Percentiles rank a stretch among this genome's conserved stretches.
phyloP scores from a whole-genome alignment of 2,113 vertebrate genomes.

The Ranitomeya variabilis region DNA sequence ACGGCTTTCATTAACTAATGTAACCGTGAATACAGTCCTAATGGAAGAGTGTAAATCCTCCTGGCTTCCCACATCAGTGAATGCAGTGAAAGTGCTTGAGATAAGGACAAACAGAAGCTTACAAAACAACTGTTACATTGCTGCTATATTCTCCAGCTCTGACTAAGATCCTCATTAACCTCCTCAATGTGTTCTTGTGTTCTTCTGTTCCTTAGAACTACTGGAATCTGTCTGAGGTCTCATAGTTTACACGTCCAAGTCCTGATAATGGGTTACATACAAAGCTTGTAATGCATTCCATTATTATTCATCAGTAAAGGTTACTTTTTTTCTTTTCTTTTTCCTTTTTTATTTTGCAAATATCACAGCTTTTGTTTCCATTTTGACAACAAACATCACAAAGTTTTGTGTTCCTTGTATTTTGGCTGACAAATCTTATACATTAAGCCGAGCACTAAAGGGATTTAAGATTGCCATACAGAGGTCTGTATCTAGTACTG shows the following conservation, averaged over 20 bases:
- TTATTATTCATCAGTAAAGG: background rate
- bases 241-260: conserved; percentile 21
- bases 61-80: conserved; percentile 53
- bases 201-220: conserved; percentile 17
- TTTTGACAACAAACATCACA: background rate
- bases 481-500: too few relatives aligned
- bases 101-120: conserved; percentile 38
- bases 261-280: background rate
- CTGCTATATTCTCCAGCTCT: conserved; percentile 6
- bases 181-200: conserved; percentile 16
- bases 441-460: background rate
- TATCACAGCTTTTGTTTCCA: conserved; percentile 6
- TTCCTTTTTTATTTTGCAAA: conserved; percentile 15
- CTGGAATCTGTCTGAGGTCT: conserved; percentile 20
- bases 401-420: background rate
- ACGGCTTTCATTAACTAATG: conserved; percentile 87
- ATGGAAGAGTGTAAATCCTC: conserved; percentile 75
- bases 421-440: background rate
- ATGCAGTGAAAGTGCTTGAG: conserved; percentile 37
- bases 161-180: conserved; percentile 41
- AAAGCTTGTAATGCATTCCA: conserved; percentile 15
- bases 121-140: conserved; percentile 40
- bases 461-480: background rate
- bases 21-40: conserved; percentile 83
- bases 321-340: background rate